These are phyloP conservation scores for Gymnorhina tibicen DNA, from an alignment of 2,113 vertebrate species.

Conservation along the genomic window DNA sequence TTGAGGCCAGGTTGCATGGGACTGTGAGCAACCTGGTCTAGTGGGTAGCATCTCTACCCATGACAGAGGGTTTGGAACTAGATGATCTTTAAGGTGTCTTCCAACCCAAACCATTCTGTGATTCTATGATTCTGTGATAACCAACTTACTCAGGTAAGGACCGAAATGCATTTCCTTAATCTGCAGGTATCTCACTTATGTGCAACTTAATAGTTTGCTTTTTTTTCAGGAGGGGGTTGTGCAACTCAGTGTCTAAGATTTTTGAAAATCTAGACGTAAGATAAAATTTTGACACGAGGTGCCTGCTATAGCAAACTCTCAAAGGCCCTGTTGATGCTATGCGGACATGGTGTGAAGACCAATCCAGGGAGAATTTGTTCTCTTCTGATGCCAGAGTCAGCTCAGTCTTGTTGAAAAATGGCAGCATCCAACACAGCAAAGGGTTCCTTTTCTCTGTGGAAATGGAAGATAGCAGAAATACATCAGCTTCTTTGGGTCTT, in stretches of 20 bases:
- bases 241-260: neutral
- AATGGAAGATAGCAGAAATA: neutral
- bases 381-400: neutral
- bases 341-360: neutral
- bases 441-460: neutral
- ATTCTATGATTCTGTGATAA: neutral
- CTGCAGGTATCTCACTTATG: neutral
- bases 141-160: neutral
- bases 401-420: neutral
- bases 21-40: neutral
- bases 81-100: neutral
- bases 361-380: neutral
- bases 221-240: neutral
- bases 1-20: neutral
- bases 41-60: neutral
- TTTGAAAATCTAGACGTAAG: neutral
- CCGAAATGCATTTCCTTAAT: neutral
- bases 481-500: neutral
- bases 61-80: neutral
- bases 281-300: neutral
- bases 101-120: neutral
- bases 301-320: neutral
- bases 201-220: neutral
- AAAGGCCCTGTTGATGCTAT: neutral
- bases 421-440: neutral